phyloP scores from a whole-genome alignment of 2,797 vertebrate species.

The Neosalanx taihuensis region DNA sequence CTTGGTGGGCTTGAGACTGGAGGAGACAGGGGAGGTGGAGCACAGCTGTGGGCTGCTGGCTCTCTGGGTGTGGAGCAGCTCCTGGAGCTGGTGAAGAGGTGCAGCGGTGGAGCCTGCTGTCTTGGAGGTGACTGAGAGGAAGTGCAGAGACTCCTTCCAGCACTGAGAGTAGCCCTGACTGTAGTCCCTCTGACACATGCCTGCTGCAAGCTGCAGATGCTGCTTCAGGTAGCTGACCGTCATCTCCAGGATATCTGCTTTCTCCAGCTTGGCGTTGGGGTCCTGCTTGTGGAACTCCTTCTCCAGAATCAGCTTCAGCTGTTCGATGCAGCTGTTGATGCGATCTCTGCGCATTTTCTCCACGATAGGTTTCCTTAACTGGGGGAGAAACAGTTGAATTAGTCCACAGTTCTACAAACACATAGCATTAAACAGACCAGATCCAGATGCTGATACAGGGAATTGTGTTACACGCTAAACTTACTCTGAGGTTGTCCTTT shows the following conservation, averaged over 20 bases:
- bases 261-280: conserved; percentile 79
- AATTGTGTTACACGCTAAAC: conserved; percentile 33
- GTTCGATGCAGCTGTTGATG: conserved; percentile 80
- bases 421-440: background rate
- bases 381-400: conserved; percentile 29
- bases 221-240: conserved; percentile 77
- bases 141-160: conserved; percentile 68
- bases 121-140: conserved; percentile 61
- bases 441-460: background rate
- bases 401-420: conserved; percentile 6
- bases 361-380: conserved; percentile 83
- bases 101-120: conserved; percentile 43
- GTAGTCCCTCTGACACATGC: conserved; percentile 55
- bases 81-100: conserved; percentile 62
- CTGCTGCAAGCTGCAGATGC: conserved; percentile 53
- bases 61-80: conserved; percentile 52
- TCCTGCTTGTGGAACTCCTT: conserved; percentile 73
- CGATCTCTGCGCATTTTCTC: conserved; percentile 80
- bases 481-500: conserved; percentile 79
- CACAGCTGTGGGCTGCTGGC: conserved; percentile 22
- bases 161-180: conserved; percentile 65
- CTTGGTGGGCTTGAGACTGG: conserved; percentile 35
- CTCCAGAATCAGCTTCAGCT: conserved; percentile 77
- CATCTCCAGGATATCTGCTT: conserved; percentile 81
- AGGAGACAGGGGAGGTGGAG: conserved; percentile 14